Base-by-base conservation (phyloP, 2,113 vertebrate genomes). In the Pyrgilauda ruficollis region DNA sequence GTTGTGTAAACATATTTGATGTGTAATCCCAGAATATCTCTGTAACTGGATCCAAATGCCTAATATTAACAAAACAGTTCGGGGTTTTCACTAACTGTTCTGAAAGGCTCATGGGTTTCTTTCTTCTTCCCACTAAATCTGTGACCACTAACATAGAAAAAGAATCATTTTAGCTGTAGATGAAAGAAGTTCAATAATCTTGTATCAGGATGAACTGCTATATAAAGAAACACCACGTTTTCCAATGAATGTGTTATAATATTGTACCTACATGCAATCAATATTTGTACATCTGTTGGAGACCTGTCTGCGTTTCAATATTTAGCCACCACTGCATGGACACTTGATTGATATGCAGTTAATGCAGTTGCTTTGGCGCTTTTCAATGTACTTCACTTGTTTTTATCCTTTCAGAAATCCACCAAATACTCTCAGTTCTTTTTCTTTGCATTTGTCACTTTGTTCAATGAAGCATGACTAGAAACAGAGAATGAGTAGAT, bases 381-480 rank as follows among this genome's bases (percentile, higher is more conserved):
- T 96, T 93, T 94, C 90, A 95, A 21, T 97, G 87, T 97, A 93
- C 66, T 69, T 95, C 96, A 95, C 82, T 89, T 87, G 76, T 91
- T 97, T 95, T 94, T 90, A 90, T 93, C 83, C 94, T 96, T 94
- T 96, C 94, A 92, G 76, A 94, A 96, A 80, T 84, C 78, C 96
- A 95, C 95, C 96, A 96, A 72, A 97, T 94, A 95, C 90, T 97
- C 88, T 87, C 47, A 64, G 88, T 96, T 97, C 83, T 94, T 96
- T 95, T 97, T 80, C 95, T 97, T 97, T 82, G 96, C 97, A 98
- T 97, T 97, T 96, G 97, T 96, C 95, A 98, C 97, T 97, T 97
- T 97, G 97, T 94, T 96, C 94, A 92, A 90, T 96, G 96, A 89
- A 98, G 98, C 98, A 98, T 98, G 98, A 97, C 96, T 90, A 96